phyloP scores from a whole-genome alignment of 64 coral and sea anemone genomes.

The Dendronephthya gigantea region DNA sequence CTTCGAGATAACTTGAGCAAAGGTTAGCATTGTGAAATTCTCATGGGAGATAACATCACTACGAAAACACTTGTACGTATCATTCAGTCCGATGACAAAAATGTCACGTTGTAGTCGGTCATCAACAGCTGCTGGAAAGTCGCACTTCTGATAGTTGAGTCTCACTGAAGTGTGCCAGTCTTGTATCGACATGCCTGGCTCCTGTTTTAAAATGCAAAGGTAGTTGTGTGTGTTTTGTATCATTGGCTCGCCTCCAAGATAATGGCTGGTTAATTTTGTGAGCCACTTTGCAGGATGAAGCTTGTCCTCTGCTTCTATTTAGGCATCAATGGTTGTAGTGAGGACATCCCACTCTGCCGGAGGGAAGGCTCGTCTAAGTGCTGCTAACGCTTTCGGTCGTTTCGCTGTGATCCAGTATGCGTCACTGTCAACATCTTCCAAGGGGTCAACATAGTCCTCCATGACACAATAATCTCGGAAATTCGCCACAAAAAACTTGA shows the following conservation, averaged over 20 bases:
- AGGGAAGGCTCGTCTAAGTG: conserved; percentile 38
- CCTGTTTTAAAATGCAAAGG: no score
- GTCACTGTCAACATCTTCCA: conserved; percentile 30
- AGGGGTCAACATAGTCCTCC: conserved; percentile 39
- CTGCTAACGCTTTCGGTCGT: conserved; percentile 47
- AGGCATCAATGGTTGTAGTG: conserved; percentile 28
- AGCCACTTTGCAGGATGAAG: conserved; percentile 43
- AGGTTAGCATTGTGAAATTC: conserved; percentile 32
- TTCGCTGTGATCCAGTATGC: conserved; percentile 45
- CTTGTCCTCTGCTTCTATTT: conserved; percentile 44
- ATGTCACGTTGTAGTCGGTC: conserved; percentile 48
- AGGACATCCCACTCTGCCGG: conserved; percentile 38
- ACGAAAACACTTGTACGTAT: no score
- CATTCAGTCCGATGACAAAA: conserved; percentile 41
- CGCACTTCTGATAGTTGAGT: conserved; percentile 36
- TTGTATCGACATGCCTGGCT: conserved; percentile 49
- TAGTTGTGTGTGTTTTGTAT: conserved; percentile 46
- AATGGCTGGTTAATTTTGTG: conserved; percentile 28
- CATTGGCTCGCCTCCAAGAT: conserved; percentile 38
- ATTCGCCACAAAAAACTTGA: conserved; percentile 38
- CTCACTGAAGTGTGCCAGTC: conserved; percentile 25
- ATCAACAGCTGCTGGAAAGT: conserved; percentile 33
- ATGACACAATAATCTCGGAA: conserved; percentile 40
- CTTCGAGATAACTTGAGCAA: conserved; percentile 44
- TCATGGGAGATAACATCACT: conserved; percentile 43